Base-by-base conservation (phyloP, 2,113 vertebrate species). In the Anolis sagrei region DNA sequence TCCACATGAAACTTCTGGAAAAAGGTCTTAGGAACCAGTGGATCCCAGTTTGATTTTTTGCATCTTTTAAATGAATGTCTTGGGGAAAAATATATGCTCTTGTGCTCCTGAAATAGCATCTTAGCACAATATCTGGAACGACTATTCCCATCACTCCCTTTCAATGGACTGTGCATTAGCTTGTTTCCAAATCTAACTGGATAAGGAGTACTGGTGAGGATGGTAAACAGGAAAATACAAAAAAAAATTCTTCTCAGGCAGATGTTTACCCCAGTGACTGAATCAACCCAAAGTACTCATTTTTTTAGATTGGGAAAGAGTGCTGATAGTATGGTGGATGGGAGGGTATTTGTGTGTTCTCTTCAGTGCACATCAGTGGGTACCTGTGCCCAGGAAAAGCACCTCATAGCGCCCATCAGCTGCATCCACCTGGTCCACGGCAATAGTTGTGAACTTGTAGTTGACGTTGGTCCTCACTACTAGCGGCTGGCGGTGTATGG, bases 301-400 rank as follows among this genome's bases (percentile, higher is more conserved):
- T 49, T 32, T n/a, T 90, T 73, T 92, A 92, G 89, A 90, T 89
- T 89, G 79, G 83, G 81, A 23, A 70, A 89, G 83, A 87, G 75
- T 0, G 78, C 91, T 93, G 88, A 87, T 90, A 61, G 78, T 80
- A 61, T 75, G 69, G 85, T 88, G 87, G 89, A 11, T 29, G 64
- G 64, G 90, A 91, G 88, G 84, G 81, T 36, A 54, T 89, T 90
- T 91, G 93, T 93, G 93, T 89, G 0, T 94, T 95, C 86, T 92
- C 90, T 94, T 91, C 90, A 92, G 90, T 91, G 94, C 84, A 90
- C 95, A 94, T 95, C 95, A 89, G 88, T 91, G 96, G 96, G 95
- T 97, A 99, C 99, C 98, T 97, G 99, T 99, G 93, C 98, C 99
- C 94, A 99, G 96, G 97, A 99, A 99, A 92, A 99, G 98, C 95